Percentiles rank a stretch among this genome's conserved stretches.
These are phyloP conservation scores for Anguilla marmorata DNA, from an alignment of 2,797 vertebrate species.

Conservation along the genomic window DNA sequence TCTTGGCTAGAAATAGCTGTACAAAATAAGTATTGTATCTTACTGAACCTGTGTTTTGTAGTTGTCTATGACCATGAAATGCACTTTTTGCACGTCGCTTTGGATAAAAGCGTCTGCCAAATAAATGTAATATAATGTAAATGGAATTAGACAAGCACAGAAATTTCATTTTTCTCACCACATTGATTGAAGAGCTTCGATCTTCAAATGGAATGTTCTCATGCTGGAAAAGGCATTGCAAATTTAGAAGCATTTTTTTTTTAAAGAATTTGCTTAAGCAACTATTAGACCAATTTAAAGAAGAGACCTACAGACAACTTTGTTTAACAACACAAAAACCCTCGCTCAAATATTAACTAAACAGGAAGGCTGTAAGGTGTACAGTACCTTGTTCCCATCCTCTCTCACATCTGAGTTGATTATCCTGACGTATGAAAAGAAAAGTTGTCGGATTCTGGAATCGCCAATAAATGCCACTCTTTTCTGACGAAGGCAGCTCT, in stretches of 20 bases:
- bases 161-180: slow-evolving; percentile 78
- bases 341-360: slow-evolving; percentile 16
- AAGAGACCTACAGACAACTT: background rate
- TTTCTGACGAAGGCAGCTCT: slow-evolving; percentile 85
- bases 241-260: background rate
- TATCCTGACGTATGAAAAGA: slow-evolving; percentile 90
- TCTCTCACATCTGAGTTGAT: slow-evolving; percentile 83
- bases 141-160: slow-evolving; percentile 10
- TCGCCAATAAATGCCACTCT: slow-evolving; percentile 89
- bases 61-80: too few species aligned
- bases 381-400: slow-evolving; percentile 87
- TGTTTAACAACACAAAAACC: background rate
- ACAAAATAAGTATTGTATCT: too few species aligned
- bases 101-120: too few species aligned
- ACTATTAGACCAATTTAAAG: background rate
- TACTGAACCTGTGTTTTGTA: too few species aligned
- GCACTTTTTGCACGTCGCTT: too few species aligned
- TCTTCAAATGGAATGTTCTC: slow-evolving; percentile 91
- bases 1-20: too few species aligned
- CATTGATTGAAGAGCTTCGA: slow-evolving; percentile 77
- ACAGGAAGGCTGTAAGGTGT: background rate
- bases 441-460: slow-evolving; percentile 93
- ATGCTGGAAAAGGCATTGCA: slow-evolving; percentile 74
- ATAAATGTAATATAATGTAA: background rate
- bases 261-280: slow-evolving; percentile 23